phyloP scores from a whole-genome alignment of 2,113 vertebrate species.

The Sterrhoptilus dennistouni region DNA sequence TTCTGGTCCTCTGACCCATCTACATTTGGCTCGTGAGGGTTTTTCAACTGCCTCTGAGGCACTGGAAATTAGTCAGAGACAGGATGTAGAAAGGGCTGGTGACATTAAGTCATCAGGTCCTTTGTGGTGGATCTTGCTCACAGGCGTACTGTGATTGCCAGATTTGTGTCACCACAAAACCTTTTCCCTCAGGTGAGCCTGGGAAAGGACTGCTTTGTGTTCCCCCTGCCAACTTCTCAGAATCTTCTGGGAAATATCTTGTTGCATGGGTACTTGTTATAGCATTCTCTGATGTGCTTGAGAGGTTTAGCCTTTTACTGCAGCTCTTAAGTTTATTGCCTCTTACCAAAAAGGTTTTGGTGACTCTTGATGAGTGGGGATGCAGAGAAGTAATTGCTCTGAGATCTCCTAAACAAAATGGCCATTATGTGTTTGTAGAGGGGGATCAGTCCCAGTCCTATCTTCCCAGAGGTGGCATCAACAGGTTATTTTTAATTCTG shows the following conservation, averaged over 20 bases:
- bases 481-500: neutral
- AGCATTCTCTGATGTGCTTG: neutral
- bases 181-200: neutral
- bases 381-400: neutral
- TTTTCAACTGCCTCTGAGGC: conserved; percentile 5
- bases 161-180: neutral
- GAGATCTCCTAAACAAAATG: neutral
- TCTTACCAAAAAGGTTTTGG: neutral
- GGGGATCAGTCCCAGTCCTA: neutral
- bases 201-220: neutral
- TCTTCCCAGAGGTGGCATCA: neutral
- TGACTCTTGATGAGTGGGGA: neutral
- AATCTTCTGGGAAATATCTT: neutral
- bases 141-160: neutral
- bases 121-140: conserved; percentile 25
- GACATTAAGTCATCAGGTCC: conserved; percentile 29
- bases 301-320: neutral
- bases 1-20: neutral
- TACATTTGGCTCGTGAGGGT: neutral
- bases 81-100: conserved; percentile 41
- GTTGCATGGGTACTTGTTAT: neutral
- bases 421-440: neutral
- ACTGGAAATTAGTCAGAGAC: conserved; percentile 38
- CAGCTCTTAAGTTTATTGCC: neutral
- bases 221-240: neutral